These are phyloP conservation scores for Helleia helle DNA, from an alignment of 2,888 invertebrate genomes.

Conservation along the genomic window DNA sequence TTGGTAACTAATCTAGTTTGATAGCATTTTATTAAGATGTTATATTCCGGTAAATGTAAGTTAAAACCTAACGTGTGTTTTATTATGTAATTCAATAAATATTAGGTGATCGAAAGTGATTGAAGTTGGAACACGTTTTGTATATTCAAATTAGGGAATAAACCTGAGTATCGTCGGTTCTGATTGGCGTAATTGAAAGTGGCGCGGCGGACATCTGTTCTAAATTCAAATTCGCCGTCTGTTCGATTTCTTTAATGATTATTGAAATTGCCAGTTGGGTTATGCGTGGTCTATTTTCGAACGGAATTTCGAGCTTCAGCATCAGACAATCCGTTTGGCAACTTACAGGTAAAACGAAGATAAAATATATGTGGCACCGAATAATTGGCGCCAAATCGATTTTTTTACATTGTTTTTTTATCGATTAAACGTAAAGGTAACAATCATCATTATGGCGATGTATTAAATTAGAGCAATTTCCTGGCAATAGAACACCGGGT, in stretches of 20 bases:
- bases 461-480: conserved; percentile 30
- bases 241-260: conserved; percentile 57
- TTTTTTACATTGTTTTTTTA: conserved; percentile 8
- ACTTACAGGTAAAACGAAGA: conserved; percentile 12
- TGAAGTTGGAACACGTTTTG: conserved; percentile 29
- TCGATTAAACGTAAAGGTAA: not conserved
- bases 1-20: conserved; percentile 10
- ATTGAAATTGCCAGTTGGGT: conserved; percentile 57
- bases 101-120: not conserved
- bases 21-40: no score
- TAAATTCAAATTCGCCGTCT: conserved; percentile 41
- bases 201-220: conserved; percentile 43
- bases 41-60: no score
- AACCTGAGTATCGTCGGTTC: conserved; percentile 35
- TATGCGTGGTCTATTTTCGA: conserved; percentile 52
- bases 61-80: no score
- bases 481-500: conserved; percentile 35
- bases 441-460: conserved; percentile 15
- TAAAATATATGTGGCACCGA: conserved; percentile 1
- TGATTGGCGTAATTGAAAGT: conserved; percentile 43
- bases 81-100: no score
- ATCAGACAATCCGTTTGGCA: conserved; percentile 17
- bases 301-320: conserved; percentile 33
- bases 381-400: conserved; percentile 10
- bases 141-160: conserved; percentile 44